Percentiles rank a stretch among this genome's conserved stretches.
phyloP scores from a whole-genome alignment of 2,888 invertebrate species.

The Campaea margaritaria region DNA sequence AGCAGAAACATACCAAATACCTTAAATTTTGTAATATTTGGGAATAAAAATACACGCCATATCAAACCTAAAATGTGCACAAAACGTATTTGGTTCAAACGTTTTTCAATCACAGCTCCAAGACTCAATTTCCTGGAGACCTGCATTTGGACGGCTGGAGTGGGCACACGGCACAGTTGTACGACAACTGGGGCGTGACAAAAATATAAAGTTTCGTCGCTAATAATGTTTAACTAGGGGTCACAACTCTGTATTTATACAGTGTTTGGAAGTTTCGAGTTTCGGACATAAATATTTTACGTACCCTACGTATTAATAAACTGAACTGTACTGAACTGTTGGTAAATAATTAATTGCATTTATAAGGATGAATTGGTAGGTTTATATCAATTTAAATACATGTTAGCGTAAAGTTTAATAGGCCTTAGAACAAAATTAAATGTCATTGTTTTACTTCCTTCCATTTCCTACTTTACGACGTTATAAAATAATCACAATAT shows the following conservation, averaged over 20 bases:
- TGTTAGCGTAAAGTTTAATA: too few species aligned
- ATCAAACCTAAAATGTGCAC: too few species aligned
- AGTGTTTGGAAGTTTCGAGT: not conserved
- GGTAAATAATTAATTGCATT: not conserved
- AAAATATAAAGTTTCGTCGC: slow-evolving; percentile 3
- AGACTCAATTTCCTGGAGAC: slow-evolving; percentile 10
- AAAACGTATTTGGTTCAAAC: too few species aligned
- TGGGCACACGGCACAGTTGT: not conserved
- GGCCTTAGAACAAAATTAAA: too few species aligned
- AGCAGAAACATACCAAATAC: not conserved
- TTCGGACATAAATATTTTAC: not conserved
- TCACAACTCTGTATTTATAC: not conserved
- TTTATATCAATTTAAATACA: not conserved
- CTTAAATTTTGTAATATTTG: too few species aligned
- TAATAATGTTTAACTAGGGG: slow-evolving; percentile 8
- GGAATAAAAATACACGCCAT: too few species aligned
- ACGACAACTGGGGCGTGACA: slow-evolving; percentile 2
- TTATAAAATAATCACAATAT: too few species aligned
- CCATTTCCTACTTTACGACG: too few species aligned
- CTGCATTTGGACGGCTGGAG: not conserved
- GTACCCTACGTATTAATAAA: not conserved
- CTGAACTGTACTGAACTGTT: not conserved
- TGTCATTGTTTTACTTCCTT: too few species aligned
- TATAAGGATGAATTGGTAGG: not conserved
- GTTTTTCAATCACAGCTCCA: not conserved